Conservation (phyloP, 2,797 vertebrate species). For the Hippocampus kuda region DNA sequence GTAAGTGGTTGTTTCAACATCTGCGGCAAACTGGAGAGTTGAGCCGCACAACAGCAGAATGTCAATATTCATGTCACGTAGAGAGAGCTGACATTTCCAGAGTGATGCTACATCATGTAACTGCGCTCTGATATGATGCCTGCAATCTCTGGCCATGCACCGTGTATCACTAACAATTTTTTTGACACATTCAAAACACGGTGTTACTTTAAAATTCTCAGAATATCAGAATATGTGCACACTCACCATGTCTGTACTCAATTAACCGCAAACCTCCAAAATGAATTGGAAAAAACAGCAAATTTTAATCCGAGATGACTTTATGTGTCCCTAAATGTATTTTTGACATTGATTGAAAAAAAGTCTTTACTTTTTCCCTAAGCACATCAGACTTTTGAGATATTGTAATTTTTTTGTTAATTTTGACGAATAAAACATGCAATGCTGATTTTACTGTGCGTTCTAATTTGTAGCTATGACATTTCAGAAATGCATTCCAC, state of each 20-base stretch:
- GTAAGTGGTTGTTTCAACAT: conserved; percentile 41
- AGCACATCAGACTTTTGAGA: too few relatives aligned
- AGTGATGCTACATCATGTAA: conserved; percentile 19
- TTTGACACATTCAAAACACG: background rate
- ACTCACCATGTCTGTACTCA: background rate
- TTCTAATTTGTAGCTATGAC: too few relatives aligned
- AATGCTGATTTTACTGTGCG: too few relatives aligned
- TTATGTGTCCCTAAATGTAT: too few relatives aligned
- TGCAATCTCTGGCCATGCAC: background rate
- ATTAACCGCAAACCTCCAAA: background rate
- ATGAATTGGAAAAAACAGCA: conserved; percentile 15
- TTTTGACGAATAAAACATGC: too few relatives aligned
- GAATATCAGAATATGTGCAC: background rate
- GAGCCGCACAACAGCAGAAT: background rate
- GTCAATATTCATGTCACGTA: conserved; percentile 30
- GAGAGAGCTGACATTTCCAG: conserved; percentile 34
- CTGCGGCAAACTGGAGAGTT: conserved; percentile 21
- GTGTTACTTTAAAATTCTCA: background rate
- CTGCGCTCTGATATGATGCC: conserved; percentile 9
- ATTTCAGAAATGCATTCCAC: too few relatives aligned
- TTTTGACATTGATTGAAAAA: too few relatives aligned
- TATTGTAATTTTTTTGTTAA: too few relatives aligned
- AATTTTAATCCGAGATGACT: too few relatives aligned
- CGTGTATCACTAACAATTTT: background rate
- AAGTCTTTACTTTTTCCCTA: too few relatives aligned